Conservation (phyloP, 2,888 invertebrate species). For the Elysia crispata region DNA sequence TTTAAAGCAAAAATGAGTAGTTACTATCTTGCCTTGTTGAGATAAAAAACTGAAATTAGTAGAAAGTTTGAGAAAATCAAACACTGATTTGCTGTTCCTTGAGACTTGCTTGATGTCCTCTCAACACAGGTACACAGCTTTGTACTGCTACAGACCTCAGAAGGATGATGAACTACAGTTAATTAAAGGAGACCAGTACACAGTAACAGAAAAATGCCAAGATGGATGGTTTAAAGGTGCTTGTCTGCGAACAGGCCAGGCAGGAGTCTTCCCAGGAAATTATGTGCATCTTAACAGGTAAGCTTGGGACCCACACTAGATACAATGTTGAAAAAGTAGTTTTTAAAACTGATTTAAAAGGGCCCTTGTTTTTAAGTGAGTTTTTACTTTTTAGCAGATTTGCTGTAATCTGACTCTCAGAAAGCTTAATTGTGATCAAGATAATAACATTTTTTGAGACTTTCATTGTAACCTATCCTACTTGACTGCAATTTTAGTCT, state of each 20-base stretch:
- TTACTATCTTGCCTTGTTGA: neutral
- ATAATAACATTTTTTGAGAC: too few species aligned
- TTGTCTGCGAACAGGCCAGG: conserved; percentile 84
- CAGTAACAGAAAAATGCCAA: conserved; percentile 97
- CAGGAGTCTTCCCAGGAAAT: conserved; percentile 98
- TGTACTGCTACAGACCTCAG: conserved; percentile 97
- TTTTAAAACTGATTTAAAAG: too few species aligned
- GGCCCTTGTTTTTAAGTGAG: too few species aligned
- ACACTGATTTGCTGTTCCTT: too few species aligned
- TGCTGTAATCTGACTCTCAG: too few species aligned
- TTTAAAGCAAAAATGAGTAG: too few species aligned
- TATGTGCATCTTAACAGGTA: conserved; percentile 84
- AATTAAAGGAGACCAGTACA: conserved; percentile 91
- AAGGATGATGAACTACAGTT: conserved; percentile 97
- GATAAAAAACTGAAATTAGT: neutral
- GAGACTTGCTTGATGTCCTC: neutral
- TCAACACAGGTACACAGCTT: conserved; percentile 88
- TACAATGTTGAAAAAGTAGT: too few species aligned
- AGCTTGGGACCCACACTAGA: too few species aligned
- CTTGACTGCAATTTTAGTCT: too few species aligned
- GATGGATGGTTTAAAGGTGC: conserved; percentile 99
- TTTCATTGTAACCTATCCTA: too few species aligned
- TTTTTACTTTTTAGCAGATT: too few species aligned
- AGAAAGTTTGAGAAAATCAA: neutral
- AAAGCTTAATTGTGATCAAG: too few species aligned